Evolutionary conservation across 2,797 vertebrate genomes (phyloP), one percentile per base, ranked within the genome.

Genomic region (Choloepus didactylus): DNA sequence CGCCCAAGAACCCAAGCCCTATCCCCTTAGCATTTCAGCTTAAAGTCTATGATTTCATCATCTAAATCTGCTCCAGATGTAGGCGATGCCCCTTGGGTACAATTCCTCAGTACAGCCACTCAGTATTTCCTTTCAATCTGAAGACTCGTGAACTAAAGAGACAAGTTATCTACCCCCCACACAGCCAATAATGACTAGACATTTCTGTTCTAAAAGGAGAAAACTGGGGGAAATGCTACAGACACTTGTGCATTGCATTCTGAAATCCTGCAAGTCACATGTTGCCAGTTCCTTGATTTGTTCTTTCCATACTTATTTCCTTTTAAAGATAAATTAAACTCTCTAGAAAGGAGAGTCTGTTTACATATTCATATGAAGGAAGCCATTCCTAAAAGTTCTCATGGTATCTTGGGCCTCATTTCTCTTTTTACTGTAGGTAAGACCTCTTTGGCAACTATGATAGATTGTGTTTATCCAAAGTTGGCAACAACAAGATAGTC

Each of bases 401-500:
- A 5, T 29, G 0, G 2, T 51, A 1, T 46, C 9, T 12, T 19
- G 10, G 11, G 5, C 0, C 5, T 77, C 10, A 10, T 4, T 9
- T 3, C 51, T 59, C n/a, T 49, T 79, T n/a, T 56, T 56, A 83
- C 18, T 25, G 8, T 4, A 14, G 2, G 9, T 19, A 60, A 73
- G 69, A 62, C 31, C 25, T 41, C 3, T 9, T 31, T 4, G 23
- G 14, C 6, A 51, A 67, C 29, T 6, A 0, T 29, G 4, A 8
- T 64, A 19, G 38, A 18, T 14, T 35, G 1, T 18, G 7, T 15
- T 41, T 93, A 56, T 31, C 15, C 18, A 31, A 67, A 64, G 35
- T 6, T 23, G 31, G 1, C 6, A 1, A 5, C 3, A 35, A 6
- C 3, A 38, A 5, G 1, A 14, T 11, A 1, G 4, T 14, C 23